Conservation (phyloP, 2,113 vertebrate genomes). For the Petrocephalus microphthalmus region DNA sequence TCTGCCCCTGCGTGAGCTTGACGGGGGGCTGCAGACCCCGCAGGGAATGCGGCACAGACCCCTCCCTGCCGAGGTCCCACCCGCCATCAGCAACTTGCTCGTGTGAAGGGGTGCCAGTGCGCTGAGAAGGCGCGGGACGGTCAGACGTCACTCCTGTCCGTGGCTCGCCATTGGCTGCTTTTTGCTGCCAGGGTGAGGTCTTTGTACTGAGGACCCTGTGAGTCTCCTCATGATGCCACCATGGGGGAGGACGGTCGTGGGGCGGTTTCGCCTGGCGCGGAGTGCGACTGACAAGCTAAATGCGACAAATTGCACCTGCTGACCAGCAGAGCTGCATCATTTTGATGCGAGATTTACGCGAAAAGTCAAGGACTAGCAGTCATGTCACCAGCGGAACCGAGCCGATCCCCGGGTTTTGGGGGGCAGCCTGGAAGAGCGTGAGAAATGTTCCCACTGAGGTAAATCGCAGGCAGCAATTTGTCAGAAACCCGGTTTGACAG, state of each 20-base stretch:
- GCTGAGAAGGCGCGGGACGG: not conserved
- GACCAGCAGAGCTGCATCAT: conserved; percentile 2
- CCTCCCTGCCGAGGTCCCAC: not conserved
- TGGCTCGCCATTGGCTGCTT: not conserved
- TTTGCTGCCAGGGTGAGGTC: not conserved
- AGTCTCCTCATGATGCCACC: too few species aligned
- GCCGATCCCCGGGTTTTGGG: conserved; percentile 15
- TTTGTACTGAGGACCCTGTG: not conserved
- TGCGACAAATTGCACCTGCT: conserved; percentile 1
- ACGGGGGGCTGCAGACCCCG: not conserved
- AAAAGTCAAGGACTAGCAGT: conserved; percentile 21
- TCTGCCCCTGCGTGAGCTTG: not conserved
- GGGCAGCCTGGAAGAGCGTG: conserved; percentile 9
- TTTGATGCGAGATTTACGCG: not conserved
- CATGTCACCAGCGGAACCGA: conserved; percentile 2
- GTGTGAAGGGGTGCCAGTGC: not conserved
- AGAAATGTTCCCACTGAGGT: not conserved
- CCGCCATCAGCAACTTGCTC: not conserved
- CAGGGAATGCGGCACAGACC: not conserved
- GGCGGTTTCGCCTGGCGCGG: not conserved
- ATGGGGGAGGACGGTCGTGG: not conserved
- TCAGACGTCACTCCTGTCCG: not conserved
- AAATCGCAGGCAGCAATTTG: not conserved
- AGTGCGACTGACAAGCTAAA: not conserved
- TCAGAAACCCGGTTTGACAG: not conserved